Conservation (phyloP, 2,113 vertebrate species). For the Chionomys nivalis region DNA sequence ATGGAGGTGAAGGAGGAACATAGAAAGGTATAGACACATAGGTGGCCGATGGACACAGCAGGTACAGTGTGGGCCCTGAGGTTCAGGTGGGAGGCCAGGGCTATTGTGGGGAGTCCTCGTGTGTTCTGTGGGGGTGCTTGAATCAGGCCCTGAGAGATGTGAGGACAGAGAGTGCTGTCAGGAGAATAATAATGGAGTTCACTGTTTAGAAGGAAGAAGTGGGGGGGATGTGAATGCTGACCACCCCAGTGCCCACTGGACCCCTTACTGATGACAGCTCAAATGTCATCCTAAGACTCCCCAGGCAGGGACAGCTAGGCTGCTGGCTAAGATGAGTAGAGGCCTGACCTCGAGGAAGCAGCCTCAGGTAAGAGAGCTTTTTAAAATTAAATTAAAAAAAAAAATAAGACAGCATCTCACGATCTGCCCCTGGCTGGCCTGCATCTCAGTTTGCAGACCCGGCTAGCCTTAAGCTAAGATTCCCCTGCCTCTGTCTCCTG, state of each 20-base stretch:
- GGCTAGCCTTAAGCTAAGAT: not conserved
- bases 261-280: not conserved
- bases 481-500: not conserved
- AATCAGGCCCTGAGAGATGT: not conserved
- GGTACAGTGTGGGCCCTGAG: accelerated
- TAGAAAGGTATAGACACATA: too few species aligned
- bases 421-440: not conserved
- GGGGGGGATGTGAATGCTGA: not conserved
- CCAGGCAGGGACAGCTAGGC: not conserved
- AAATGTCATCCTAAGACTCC: too few species aligned
- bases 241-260: not conserved
- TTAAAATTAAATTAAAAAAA: not conserved
- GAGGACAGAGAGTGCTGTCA: not conserved
- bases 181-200: not conserved
- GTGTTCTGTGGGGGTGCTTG: too few species aligned
- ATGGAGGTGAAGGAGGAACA: not conserved
- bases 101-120: too few species aligned
- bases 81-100: not conserved
- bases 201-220: not conserved
- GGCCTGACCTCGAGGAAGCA: not conserved
- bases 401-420: not conserved
- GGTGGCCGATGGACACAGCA: too few species aligned
- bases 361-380: not conserved
- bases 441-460: not conserved
- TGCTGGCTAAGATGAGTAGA: not conserved